A percentile compares a stretch with the other conserved stretches of the same genome.
Evolutionary conservation across 2,797 vertebrate genomes (phyloP).

Genomic region (Acanthis flammea): DNA sequence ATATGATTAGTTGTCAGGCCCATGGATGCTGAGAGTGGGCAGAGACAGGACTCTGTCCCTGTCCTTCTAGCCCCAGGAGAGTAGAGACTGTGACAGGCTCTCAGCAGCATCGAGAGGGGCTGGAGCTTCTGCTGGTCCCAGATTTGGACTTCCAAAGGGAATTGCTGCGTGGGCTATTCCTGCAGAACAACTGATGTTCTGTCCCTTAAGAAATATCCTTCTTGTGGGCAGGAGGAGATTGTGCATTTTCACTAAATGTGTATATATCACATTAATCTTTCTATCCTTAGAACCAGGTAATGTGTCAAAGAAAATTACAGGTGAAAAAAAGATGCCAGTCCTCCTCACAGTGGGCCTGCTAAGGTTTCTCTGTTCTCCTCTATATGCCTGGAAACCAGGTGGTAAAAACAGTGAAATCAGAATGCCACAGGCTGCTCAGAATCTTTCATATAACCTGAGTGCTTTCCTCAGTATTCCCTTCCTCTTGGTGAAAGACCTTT

Average conservation of each 20-base stretch:
- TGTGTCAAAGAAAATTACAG: background rate
- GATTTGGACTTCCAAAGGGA: background rate
- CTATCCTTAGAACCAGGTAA: background rate
- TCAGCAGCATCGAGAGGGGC: background rate
- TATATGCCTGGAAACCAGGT: background rate
- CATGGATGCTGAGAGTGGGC: background rate
- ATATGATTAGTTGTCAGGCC: background rate
- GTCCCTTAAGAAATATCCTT: background rate
- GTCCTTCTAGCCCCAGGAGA: background rate
- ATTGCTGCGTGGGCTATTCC: background rate
- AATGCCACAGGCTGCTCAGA: background rate
- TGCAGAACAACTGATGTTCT: background rate
- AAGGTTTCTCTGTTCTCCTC: background rate
- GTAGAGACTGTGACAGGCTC: background rate
- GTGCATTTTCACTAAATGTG: background rate
- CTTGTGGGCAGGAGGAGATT: background rate
- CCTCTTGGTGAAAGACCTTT: background rate
- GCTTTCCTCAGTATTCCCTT: background rate
- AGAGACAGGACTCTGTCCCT: background rate
- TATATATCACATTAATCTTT: background rate
- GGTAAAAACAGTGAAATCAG: background rate
- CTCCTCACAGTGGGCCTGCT: background rate
- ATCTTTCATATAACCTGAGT: background rate
- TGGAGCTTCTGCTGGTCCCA: background rate
- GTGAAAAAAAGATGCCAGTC: background rate